Evolutionary conservation across 2,888 invertebrate genomes (phyloP).

Genomic region (Carpatolechia fugitivella): DNA sequence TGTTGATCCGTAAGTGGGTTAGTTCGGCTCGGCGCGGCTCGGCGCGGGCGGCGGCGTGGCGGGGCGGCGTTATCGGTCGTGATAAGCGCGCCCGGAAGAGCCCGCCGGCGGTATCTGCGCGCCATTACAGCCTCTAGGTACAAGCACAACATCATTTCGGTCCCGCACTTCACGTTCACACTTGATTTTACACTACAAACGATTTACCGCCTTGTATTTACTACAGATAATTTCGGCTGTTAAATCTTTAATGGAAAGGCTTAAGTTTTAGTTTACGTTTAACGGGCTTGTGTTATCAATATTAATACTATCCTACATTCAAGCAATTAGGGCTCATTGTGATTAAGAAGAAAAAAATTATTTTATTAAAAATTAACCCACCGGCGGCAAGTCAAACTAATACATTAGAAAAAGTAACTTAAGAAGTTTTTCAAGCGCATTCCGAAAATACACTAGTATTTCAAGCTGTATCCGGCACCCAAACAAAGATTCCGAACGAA

Average conservation of each 20-base stretch:
- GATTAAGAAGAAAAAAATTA: neutral
- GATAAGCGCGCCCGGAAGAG: constrained; percentile 66
- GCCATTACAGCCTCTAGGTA: constrained; percentile 37
- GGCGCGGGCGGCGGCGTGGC: constrained; percentile 42
- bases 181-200: constrained; percentile 36
- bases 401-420: constrained; percentile 1
- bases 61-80: constrained; percentile 47
- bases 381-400: neutral
- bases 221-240: neutral
- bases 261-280: too few species aligned
- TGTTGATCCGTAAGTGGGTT: constrained; percentile 43
- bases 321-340: neutral
- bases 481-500: constrained; percentile 66
- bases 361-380: neutral
- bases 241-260: too few species aligned
- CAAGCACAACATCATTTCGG: constrained; percentile 39
- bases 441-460: constrained; percentile 32
- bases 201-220: constrained; percentile 2
- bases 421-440: constrained; percentile 1
- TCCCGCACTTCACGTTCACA: constrained; percentile 44
- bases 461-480: constrained; percentile 44
- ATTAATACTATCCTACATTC: neutral
- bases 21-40: constrained; percentile 36
- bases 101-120: constrained; percentile 47
- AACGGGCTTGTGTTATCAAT: too few species aligned